A percentile compares a stretch with the other conserved stretches of the same genome.
Evolutionary conservation across 2,797 vertebrate species (phyloP).

Genomic region (Gallinago nigripennis): DNA sequence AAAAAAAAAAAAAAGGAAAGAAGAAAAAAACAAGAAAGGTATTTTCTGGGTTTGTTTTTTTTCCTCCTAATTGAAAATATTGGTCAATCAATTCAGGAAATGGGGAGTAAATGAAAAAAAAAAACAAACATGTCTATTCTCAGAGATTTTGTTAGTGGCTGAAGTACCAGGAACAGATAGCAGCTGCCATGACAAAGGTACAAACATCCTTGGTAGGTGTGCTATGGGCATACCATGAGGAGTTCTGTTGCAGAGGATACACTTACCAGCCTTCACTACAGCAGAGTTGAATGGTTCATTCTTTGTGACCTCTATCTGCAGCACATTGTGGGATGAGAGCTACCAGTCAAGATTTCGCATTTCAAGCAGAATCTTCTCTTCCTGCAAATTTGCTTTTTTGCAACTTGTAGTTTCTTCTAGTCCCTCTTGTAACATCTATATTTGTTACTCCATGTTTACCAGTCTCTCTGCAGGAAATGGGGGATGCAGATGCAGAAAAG

Average conservation of each 20-base stretch:
- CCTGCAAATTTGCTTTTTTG: background rate
- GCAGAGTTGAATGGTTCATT: background rate
- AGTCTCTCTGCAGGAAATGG: background rate
- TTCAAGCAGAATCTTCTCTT: background rate
- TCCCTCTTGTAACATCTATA: background rate
- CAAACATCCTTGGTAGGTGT: background rate
- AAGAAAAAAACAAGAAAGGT: too few species aligned
- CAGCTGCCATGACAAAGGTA: background rate
- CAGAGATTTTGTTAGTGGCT: background rate
- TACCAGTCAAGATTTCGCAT: background rate
- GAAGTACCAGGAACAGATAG: background rate
- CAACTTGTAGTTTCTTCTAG: background rate
- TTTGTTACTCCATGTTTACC: background rate
- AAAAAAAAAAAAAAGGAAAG: background rate
- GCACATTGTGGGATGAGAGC: background rate
- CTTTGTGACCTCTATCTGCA: background rate
- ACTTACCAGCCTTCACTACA: background rate
- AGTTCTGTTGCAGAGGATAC: background rate
- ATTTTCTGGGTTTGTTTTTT: fast-evolving
- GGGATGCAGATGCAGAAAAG: background rate
- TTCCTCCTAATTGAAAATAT: background rate
- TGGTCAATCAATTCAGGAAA: background rate
- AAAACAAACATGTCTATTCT: background rate
- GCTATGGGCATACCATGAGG: background rate
- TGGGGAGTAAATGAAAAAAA: background rate